These are phyloP conservation scores for Eupithecia centaureata DNA, from an alignment of 2,888 invertebrate genomes.

Conservation along the genomic window DNA sequence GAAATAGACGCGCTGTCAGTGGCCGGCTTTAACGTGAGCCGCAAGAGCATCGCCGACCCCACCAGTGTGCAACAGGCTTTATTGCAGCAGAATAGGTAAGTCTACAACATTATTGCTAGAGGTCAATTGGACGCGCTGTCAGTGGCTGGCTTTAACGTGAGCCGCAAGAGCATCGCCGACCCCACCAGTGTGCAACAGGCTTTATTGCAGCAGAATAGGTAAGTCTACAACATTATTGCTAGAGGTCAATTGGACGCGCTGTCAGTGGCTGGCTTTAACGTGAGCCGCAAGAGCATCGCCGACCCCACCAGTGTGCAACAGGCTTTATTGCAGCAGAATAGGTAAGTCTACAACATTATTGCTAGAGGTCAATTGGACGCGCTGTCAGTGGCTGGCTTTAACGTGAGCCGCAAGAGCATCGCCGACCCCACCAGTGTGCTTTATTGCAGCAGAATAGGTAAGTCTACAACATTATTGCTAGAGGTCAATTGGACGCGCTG, in stretches of 20 bases:
- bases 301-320: conserved; percentile 80
- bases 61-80: conserved; percentile 79
- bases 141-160: conserved; percentile 66
- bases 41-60: conserved; percentile 81
- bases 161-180: conserved; percentile 79
- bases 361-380: conserved; percentile 50
- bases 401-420: conserved; percentile 74
- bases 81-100: conserved; percentile 58
- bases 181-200: conserved; percentile 80
- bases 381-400: conserved; percentile 66
- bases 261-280: conserved; percentile 64
- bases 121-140: conserved; percentile 57
- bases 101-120: neutral
- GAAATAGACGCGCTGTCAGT: conserved; percentile 70
- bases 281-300: conserved; percentile 77
- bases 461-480: neutral
- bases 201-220: conserved; percentile 64
- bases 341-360: conserved; percentile 49
- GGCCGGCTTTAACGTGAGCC: conserved; percentile 65
- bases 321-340: conserved; percentile 60
- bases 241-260: conserved; percentile 55
- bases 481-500: conserved; percentile 55
- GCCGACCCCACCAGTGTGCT: conserved; percentile 79
- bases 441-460: conserved; percentile 64
- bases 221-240: neutral